Evolutionary conservation across 2,888 invertebrate species (phyloP).

Genomic region (Limnephilus rhombicus): DNA sequence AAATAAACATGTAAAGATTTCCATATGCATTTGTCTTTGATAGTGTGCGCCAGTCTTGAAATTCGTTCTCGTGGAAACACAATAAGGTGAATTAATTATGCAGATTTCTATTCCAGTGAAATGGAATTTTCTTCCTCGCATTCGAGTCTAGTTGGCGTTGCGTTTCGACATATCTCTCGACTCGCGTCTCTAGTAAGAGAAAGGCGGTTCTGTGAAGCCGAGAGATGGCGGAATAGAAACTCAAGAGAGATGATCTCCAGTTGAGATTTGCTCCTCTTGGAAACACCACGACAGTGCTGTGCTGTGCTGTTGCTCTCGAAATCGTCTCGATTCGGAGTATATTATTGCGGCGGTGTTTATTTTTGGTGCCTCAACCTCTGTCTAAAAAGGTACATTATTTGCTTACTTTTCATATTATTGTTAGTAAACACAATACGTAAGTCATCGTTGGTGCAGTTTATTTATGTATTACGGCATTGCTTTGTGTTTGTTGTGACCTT

Average conservation of each 20-base stretch:
- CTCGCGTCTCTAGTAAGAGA: conserved; percentile 22
- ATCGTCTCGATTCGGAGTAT: not conserved
- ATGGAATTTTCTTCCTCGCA: conserved; percentile 8
- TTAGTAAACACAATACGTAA: not conserved
- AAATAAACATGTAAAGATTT: not conserved
- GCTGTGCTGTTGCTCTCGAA: not conserved
- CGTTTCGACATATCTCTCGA: conserved; percentile 22
- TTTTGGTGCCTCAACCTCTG: not conserved
- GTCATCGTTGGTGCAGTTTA: not conserved
- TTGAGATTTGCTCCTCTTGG: conserved; percentile 37
- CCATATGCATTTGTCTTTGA: not conserved
- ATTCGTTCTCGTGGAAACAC: not conserved
- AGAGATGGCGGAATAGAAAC: conserved; percentile 46
- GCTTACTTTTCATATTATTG: not conserved
- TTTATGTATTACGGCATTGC: not conserved
- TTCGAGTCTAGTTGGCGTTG: not conserved
- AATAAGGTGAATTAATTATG: conserved; percentile 8
- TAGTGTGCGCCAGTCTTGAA: not conserved
- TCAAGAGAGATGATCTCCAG: conserved; percentile 19
- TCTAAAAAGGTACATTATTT: not conserved
- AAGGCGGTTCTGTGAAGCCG: conserved; percentile 49
- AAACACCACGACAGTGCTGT: not conserved
- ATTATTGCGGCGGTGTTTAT: not conserved
- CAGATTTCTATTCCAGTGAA: conserved; percentile 33
- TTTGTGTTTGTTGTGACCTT: not conserved